Evolutionary conservation across 2,797 vertebrate species (phyloP).

Genomic region (Pipistrellus pygmaeus): DNA sequence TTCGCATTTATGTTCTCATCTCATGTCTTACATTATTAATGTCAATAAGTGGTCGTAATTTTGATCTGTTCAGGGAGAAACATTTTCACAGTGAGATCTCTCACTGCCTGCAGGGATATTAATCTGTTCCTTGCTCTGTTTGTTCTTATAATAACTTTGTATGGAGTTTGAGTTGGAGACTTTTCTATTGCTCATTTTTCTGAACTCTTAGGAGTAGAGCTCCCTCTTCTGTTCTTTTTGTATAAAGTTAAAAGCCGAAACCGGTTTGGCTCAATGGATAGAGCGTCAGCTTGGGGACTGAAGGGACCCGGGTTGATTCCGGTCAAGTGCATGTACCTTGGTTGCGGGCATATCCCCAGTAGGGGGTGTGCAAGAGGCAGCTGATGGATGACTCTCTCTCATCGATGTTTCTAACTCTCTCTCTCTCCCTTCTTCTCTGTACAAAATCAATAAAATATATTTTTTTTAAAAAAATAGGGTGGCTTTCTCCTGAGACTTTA

Average conservation of each 20-base stretch:
- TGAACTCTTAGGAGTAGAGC: not conserved
- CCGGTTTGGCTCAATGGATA: too few relatives aligned
- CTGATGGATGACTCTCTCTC: too few relatives aligned
- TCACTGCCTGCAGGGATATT: not conserved
- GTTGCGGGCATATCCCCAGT: too few relatives aligned
- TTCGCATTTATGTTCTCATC: not conserved
- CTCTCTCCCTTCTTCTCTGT: too few relatives aligned
- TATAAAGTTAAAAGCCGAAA: not conserved
- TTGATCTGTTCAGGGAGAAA: conserved; percentile 3
- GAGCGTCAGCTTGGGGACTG: too few relatives aligned
- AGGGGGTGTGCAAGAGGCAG: too few relatives aligned
- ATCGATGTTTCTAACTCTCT: too few relatives aligned
- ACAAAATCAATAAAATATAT: too few relatives aligned
- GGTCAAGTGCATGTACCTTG: too few relatives aligned
- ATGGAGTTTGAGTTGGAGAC: not conserved
- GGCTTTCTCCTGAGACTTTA: not conserved
- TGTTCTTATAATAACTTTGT: not conserved
- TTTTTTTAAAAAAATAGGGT: too few relatives aligned
- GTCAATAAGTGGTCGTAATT: not conserved
- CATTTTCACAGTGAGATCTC: not conserved
- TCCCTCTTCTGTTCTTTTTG: not conserved
- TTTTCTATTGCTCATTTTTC: not conserved
- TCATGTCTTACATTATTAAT: not conserved
- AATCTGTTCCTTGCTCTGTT: not conserved
- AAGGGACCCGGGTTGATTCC: too few relatives aligned